These are phyloP conservation scores for Chrysomela aeneicollis DNA, from an alignment of 2,888 invertebrate species.

Conservation along the genomic window DNA sequence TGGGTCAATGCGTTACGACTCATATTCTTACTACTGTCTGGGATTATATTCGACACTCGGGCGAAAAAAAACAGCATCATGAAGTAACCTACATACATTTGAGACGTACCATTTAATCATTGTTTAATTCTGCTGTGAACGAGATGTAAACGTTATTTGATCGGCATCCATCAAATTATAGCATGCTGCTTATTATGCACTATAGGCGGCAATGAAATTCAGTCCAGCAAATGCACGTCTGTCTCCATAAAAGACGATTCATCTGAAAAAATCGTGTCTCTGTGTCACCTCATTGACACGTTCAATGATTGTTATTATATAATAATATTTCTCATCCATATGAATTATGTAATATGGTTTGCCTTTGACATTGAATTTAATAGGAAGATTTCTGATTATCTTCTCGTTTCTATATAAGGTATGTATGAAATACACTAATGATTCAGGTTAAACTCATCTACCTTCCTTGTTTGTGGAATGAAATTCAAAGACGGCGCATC, in stretches of 20 bases:
- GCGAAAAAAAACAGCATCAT: not conserved
- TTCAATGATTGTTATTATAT: slow-evolving; percentile 37
- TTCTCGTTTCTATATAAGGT: slow-evolving; percentile 17
- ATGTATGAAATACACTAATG: slow-evolving; percentile 14
- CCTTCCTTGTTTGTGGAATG: too few species aligned
- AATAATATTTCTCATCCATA: slow-evolving; percentile 35
- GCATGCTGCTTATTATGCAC: slow-evolving; percentile 38
- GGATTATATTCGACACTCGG: slow-evolving; percentile 4
- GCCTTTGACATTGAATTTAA: slow-evolving; percentile 40
- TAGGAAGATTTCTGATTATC: slow-evolving; percentile 21
- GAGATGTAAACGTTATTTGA: slow-evolving; percentile 18
- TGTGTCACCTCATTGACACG: slow-evolving; percentile 34
- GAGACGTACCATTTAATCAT: not conserved
- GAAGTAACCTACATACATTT: slow-evolving; percentile 11
- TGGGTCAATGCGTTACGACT: not conserved
- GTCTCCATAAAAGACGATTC: slow-evolving; percentile 31
- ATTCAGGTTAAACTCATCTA: not conserved
- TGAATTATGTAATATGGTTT: slow-evolving; percentile 33
- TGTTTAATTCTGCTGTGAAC: not conserved
- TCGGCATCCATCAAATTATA: slow-evolving; percentile 1
- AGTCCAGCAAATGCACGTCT: slow-evolving; percentile 40
- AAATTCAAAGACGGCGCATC: too few species aligned
- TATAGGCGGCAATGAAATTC: slow-evolving; percentile 20
- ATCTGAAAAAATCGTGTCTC: slow-evolving; percentile 40
- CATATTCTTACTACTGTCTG: not conserved